A percentile compares a stretch with the other conserved stretches of the same genome.
phyloP scores from a whole-genome alignment of 2,113 vertebrate genomes.

The Willisornis vidua region DNA sequence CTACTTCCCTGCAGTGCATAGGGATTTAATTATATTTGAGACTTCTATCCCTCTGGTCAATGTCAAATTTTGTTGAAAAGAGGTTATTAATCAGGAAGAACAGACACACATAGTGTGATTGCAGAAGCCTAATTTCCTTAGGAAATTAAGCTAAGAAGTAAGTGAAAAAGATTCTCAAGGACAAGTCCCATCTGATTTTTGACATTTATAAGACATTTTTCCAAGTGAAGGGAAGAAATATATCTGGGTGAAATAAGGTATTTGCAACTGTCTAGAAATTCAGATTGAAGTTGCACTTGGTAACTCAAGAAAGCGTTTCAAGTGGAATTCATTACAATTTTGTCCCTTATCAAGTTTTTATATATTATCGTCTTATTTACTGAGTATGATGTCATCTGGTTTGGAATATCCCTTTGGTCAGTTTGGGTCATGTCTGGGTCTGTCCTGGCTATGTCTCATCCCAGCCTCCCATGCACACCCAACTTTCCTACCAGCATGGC shows the following conservation, averaged over 20 bases:
- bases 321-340: background rate
- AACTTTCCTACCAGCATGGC: fast-evolving
- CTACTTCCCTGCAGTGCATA: background rate
- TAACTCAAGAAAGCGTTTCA: background rate
- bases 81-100: constrained; percentile 49
- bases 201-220: background rate
- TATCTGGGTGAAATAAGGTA: background rate
- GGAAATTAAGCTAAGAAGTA: constrained; percentile 37
- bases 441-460: background rate
- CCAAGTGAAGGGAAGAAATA: background rate
- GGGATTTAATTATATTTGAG: constrained; percentile 48
- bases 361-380: background rate
- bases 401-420: background rate
- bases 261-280: background rate
- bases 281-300: background rate
- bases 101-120: background rate
- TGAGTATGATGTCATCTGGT: background rate
- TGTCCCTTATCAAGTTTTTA: background rate
- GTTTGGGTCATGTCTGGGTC: background rate
- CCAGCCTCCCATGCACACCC: fast-evolving
- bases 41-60: constrained; percentile 36
- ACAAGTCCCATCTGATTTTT: constrained; percentile 5
- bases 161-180: constrained; percentile 15
- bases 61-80: constrained; percentile 36
- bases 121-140: constrained; percentile 24